Percentiles rank a stretch among this genome's conserved stretches.
These are phyloP conservation scores for Pseudomyrmex pallidus DNA, from an alignment of 1,140 invertebrate genomes.

Conservation along the genomic window DNA sequence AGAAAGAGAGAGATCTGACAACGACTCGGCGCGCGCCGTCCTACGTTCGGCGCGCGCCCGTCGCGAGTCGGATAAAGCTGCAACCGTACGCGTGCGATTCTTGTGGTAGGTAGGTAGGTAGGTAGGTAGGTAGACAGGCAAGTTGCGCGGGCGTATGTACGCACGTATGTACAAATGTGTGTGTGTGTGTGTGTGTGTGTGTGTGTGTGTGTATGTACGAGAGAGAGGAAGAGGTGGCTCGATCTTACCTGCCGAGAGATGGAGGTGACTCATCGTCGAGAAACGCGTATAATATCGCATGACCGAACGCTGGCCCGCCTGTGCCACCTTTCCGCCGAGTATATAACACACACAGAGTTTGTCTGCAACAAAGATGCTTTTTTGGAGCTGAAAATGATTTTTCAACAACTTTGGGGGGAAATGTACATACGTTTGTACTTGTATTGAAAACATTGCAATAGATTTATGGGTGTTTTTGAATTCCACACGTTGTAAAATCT, in stretches of 20 bases:
- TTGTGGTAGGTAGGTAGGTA: constrained; percentile 25
- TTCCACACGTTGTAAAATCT: no score
- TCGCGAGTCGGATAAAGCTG: constrained; percentile 64
- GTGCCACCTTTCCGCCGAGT: constrained; percentile 21
- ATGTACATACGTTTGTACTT: neutral
- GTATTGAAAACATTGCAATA: neutral
- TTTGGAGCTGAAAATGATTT: neutral
- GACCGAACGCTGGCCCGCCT: neutral
- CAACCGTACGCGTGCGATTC: constrained; percentile 59
- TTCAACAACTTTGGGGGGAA: no score
- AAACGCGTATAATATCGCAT: constrained; percentile 61
- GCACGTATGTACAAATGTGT: neutral
- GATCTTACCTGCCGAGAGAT: constrained; percentile 40
- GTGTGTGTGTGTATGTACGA: no score
- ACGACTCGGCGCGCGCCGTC: constrained; percentile 58
- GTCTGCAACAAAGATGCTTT: neutral
- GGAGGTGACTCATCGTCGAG: constrained; percentile 66
- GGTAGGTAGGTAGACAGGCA: constrained; percentile 6
- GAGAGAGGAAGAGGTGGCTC: constrained; percentile 18
- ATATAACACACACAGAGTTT: constrained; percentile 12
- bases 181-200: neutral
- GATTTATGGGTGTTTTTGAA: neutral
- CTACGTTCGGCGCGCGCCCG: constrained; percentile 61
- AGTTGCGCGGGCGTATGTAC: constrained; percentile 36
- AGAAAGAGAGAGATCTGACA: constrained; percentile 31